These are phyloP conservation scores for Eupleurogrammus muticus DNA, from an alignment of 2,797 vertebrate species.

Conservation along the genomic window DNA sequence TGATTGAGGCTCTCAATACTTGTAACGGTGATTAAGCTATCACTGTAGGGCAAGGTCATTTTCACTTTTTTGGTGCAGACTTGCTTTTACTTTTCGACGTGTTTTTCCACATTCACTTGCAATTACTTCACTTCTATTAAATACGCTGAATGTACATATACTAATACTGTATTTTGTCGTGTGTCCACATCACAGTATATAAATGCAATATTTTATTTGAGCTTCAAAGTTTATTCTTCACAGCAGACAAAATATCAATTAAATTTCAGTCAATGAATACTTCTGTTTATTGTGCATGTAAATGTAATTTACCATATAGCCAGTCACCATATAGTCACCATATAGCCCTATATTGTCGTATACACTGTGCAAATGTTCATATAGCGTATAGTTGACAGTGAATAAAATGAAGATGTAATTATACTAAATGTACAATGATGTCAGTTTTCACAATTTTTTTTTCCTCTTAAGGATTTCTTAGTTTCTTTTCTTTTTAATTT, in stretches of 20 bases:
- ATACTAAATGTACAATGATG: neutral
- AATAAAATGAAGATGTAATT: neutral
- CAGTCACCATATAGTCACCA: no score
- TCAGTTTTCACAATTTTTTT: neutral
- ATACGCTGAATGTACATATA: neutral
- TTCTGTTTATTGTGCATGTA: neutral
- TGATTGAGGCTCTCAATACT: slow-evolving; percentile 58
- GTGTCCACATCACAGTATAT: no score
- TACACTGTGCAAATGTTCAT: slow-evolving; percentile 1
- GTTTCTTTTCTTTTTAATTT: neutral
- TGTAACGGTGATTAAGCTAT: slow-evolving; percentile 70
- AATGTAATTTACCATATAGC: no score
- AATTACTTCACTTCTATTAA: neutral
- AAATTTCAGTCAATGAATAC: neutral
- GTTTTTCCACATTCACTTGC: slow-evolving; percentile 46
- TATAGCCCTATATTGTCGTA: neutral
- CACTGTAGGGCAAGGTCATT: slow-evolving; percentile 60
- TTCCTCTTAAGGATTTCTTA: neutral
- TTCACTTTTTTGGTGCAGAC: slow-evolving; percentile 40
- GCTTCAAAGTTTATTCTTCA: no score
- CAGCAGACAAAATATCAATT: no score
- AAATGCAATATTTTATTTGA: no score
- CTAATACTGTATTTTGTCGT: no score
- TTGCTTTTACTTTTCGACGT: slow-evolving; percentile 42
- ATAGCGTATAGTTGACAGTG: neutral